phyloP scores from a whole-genome alignment of 2,888 invertebrate genomes.

The Proisotoma minuta region DNA sequence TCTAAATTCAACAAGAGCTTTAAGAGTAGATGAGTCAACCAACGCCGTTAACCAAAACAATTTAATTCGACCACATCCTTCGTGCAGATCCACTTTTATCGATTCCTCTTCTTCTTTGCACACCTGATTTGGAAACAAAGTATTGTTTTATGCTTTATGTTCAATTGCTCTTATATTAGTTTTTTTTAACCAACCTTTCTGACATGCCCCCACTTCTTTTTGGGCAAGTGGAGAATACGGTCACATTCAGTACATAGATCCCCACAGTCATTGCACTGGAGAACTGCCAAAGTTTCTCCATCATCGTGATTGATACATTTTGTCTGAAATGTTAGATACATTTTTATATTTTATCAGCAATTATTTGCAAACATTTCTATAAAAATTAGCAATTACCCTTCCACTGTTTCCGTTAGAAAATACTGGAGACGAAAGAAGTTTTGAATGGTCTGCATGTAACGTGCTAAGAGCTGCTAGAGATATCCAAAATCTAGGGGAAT shows the following conservation, averaged over 20 bases:
- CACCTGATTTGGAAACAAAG: slow-evolving; percentile 56
- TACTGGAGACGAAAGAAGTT: slow-evolving; percentile 70
- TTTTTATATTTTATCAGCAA: slow-evolving; percentile 11
- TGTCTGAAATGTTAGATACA: slow-evolving; percentile 58
- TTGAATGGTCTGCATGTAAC: slow-evolving; percentile 84
- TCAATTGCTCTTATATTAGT: no score
- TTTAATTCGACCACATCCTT: slow-evolving; percentile 88
- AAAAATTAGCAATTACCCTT: slow-evolving; percentile 36
- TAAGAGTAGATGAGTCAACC: slow-evolving; percentile 87
- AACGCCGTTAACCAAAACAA: slow-evolving; percentile 89
- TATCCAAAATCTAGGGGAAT: slow-evolving; percentile 82
- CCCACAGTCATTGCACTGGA: slow-evolving; percentile 86
- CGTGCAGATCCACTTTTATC: slow-evolving; percentile 94
- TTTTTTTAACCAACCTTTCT: no score
- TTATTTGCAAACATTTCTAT: neutral
- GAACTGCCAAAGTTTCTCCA: slow-evolving; percentile 82
- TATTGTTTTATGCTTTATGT: neutral
- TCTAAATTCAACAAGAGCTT: slow-evolving; percentile 84
- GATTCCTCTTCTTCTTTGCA: slow-evolving; percentile 96
- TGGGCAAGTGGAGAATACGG: slow-evolving; percentile 85
- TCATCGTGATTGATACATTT: slow-evolving; percentile 96
- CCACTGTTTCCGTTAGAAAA: slow-evolving; percentile 64
- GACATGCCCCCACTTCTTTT: slow-evolving; percentile 77
- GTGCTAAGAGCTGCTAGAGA: slow-evolving; percentile 89
- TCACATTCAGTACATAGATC: slow-evolving; percentile 95